Percentiles rank a stretch among this genome's conserved stretches.
Conservation (phyloP, 2,888 invertebrate species). For the Metellina segmentata region DNA sequence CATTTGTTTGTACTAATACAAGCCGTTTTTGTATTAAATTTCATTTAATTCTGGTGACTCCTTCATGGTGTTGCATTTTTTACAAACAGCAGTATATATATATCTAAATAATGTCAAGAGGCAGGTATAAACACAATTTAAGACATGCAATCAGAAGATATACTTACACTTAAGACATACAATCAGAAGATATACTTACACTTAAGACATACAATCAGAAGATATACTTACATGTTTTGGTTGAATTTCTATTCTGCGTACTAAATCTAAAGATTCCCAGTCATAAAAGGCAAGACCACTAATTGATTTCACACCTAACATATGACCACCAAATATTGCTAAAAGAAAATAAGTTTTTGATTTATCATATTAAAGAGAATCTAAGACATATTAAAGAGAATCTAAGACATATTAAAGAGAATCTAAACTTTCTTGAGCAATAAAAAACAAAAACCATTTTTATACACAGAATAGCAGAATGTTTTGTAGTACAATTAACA, state of each 20-base stretch:
- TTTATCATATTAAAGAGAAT: background rate
- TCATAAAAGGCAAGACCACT: constrained; percentile 97
- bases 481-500: too few relatives aligned
- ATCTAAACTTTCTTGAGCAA: too few relatives aligned
- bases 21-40: too few relatives aligned
- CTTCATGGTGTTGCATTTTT: too few relatives aligned
- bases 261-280: constrained; percentile 95
- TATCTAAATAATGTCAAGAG: background rate
- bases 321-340: constrained; percentile 94
- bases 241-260: constrained; percentile 97
- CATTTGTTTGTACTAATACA: too few relatives aligned
- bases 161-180: constrained; percentile 80
- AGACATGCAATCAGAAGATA: background rate
- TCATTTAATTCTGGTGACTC: too few relatives aligned
- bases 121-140: background rate
- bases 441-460: too few relatives aligned
- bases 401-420: background rate
- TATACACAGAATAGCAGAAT: too few relatives aligned
- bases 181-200: constrained; percentile 81
- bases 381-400: background rate
- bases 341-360: constrained; percentile 75
- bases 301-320: constrained; percentile 94
- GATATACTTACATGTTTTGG: constrained; percentile 87
- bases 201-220: background rate
- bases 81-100: too few relatives aligned